A percentile compares a stretch with the other conserved stretches of the same genome.
These are phyloP conservation scores for Nyctibius grandis DNA, from an alignment of 2,797 vertebrate species.

Conservation along the genomic window DNA sequence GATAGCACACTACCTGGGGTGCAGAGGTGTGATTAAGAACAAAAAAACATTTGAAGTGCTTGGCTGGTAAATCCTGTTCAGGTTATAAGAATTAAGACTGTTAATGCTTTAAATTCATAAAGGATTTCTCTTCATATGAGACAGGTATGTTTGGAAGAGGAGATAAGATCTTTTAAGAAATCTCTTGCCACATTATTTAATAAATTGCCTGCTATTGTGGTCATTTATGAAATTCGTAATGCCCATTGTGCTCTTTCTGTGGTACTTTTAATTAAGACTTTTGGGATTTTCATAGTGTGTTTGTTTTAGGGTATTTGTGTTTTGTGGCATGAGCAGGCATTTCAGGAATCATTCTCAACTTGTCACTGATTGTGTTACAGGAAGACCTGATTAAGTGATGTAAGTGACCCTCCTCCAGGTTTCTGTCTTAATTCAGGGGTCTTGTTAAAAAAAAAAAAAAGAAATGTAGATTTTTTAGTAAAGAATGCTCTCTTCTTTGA, in stretches of 20 bases:
- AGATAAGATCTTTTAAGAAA: not conserved
- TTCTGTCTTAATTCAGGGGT: not conserved
- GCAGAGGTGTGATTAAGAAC: not conserved
- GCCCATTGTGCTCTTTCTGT: not conserved
- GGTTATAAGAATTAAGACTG: not conserved
- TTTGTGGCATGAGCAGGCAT: not conserved
- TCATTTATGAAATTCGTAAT: not conserved
- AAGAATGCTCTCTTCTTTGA: not conserved
- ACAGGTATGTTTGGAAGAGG: not conserved
- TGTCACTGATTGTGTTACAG: not conserved
- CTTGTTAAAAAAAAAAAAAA: not conserved
- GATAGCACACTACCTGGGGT: not conserved
- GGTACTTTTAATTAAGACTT: not conserved
- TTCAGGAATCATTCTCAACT: not conserved
- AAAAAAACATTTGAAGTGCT: not conserved
- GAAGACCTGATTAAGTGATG: not conserved
- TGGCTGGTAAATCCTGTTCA: not conserved
- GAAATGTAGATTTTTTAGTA: not conserved
- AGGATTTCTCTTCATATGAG: not conserved
- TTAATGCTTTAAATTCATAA: not conserved
- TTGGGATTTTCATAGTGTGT: not conserved
- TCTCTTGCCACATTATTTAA: not conserved
- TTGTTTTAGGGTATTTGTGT: not conserved
- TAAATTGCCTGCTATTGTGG: not conserved
- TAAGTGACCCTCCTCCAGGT: not conserved